Evolutionary conservation across 1,140 invertebrate genomes (phyloP).

Genomic region (Zaprionus africanus): DNA sequence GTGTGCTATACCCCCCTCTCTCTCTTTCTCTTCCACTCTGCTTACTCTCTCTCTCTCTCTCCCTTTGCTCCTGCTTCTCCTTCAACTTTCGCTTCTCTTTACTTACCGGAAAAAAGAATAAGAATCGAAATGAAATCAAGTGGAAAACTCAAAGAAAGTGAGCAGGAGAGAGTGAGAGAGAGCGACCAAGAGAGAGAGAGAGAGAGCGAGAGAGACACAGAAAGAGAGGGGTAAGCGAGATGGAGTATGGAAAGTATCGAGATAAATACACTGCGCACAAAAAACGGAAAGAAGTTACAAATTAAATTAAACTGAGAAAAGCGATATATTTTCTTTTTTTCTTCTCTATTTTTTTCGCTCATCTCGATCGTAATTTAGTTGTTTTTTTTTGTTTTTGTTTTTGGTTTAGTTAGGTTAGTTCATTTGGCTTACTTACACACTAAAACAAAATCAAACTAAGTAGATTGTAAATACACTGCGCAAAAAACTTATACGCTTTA

Average conservation of each 20-base stretch:
- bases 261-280: slow-evolving; percentile 15
- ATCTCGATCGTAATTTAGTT: neutral
- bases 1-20: slow-evolving; percentile 10
- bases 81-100: slow-evolving; percentile 31
- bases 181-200: neutral
- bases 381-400: neutral
- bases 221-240: neutral
- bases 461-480: slow-evolving; percentile 41
- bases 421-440: slow-evolving; percentile 49
- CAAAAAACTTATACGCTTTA: slow-evolving; percentile 35
- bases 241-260: neutral
- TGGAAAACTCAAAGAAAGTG: neutral
- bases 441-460: slow-evolving; percentile 48
- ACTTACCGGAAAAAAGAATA: slow-evolving; percentile 69
- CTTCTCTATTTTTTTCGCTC: neutral
- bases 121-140: slow-evolving; percentile 4
- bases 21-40: neutral
- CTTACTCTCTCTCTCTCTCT: neutral
- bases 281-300: slow-evolving; percentile 16
- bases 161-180: neutral
- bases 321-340: neutral
- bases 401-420: slow-evolving; percentile 25
- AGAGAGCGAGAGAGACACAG: neutral
- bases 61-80: neutral
- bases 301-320: slow-evolving; percentile 21